Evolutionary conservation across 2,797 vertebrate species (phyloP).

Genomic region (Oreochromis mossambicus): DNA sequence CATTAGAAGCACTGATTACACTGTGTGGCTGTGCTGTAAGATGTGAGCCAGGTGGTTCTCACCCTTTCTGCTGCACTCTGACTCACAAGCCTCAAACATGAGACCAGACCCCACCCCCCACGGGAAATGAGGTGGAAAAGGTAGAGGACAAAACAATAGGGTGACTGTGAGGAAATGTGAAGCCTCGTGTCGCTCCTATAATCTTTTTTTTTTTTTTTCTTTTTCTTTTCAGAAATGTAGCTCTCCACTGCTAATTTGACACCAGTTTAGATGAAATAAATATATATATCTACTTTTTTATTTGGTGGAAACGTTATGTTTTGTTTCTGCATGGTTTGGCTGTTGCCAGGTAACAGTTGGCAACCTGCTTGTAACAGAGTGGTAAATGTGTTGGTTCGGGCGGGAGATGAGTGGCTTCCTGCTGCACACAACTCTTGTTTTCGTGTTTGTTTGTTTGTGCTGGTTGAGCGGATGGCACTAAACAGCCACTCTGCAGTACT

Average conservation of each 20-base stretch:
- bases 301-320: neutral
- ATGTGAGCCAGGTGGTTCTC: neutral
- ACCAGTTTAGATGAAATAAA: neutral
- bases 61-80: neutral
- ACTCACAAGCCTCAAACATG: neutral
- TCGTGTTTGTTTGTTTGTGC: slow-evolving; percentile 35
- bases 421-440: neutral
- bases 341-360: slow-evolving; percentile 61
- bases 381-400: slow-evolving; percentile 2
- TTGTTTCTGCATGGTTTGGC: slow-evolving; percentile 13
- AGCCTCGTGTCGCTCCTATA: neutral
- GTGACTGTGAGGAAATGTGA: neutral
- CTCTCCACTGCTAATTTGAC: neutral
- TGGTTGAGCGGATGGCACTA: neutral
- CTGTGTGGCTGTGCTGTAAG: neutral
- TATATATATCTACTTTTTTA: neutral
- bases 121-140: neutral
- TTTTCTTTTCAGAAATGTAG: neutral
- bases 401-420: slow-evolving; percentile 19
- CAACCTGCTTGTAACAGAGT: slow-evolving; percentile 12
- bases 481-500: slow-evolving; percentile 6
- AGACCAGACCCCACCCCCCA: neutral
- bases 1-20: neutral
- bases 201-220: neutral
- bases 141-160: neutral